Evolutionary conservation across 1,140 invertebrate genomes (phyloP).

Genomic region (Brachionus asplanchnoidis): DNA sequence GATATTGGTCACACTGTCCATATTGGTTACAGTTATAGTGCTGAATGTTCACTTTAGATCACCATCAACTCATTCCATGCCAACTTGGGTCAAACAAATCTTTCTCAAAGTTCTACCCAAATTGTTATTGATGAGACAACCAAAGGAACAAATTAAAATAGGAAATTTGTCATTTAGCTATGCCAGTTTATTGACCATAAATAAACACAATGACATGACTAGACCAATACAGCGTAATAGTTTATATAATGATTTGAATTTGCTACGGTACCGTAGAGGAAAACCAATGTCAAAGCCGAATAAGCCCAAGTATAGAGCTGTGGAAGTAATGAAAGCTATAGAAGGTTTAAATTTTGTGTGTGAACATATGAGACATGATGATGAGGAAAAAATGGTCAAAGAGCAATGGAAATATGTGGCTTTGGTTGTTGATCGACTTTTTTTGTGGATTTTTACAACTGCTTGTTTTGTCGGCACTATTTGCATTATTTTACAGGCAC

Average conservation of each 20-base stretch:
- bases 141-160: background rate
- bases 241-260: background rate
- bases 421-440: conserved; percentile 60
- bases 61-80: conserved; percentile 66
- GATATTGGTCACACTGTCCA: conserved; percentile 99
- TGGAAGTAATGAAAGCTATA: conserved; percentile 13
- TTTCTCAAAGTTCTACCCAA: conserved; percentile 85
- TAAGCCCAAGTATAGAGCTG: background rate
- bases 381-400: conserved; percentile 61
- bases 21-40: conserved; percentile 94
- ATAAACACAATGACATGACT: background rate
- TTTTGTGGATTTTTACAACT: conserved; percentile 58
- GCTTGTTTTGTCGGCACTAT: conserved; percentile 55
- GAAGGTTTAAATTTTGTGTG: conserved; percentile 89
- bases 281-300: background rate
- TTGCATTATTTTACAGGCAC: conserved; percentile 39
- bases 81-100: conserved; percentile 79
- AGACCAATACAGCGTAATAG: background rate
- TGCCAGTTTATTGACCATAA: background rate
- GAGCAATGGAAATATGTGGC: conserved; percentile 45
- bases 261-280: background rate
- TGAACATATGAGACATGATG: conserved; percentile 89
- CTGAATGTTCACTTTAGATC: conserved; percentile 99
- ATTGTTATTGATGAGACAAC: conserved; percentile 51
- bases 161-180: conserved; percentile 17